Evolutionary conservation across 2,113 vertebrate species (phyloP).

Genomic region (Bos taurus): DNA sequence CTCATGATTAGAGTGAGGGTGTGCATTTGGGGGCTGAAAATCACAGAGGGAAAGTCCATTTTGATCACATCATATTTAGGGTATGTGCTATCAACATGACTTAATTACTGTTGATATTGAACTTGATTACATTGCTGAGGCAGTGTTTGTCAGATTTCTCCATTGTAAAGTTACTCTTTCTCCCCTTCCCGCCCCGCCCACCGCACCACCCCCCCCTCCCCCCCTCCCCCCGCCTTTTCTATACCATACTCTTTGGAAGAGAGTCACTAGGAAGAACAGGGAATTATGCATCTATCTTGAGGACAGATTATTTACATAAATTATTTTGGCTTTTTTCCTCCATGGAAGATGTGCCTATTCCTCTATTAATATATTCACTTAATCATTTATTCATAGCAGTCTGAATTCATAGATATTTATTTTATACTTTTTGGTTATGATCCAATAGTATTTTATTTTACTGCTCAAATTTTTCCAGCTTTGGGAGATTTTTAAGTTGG

Average conservation of each 20-base stretch:
- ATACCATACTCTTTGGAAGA: background rate
- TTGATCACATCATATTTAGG: background rate
- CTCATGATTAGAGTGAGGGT: background rate
- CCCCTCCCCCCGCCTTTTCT: background rate
- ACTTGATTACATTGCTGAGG: background rate
- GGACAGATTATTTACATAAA: background rate
- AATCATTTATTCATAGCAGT: background rate
- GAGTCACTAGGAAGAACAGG: background rate
- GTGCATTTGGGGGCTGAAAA: background rate
- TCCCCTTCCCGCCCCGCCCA: no score
- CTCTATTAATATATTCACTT: background rate
- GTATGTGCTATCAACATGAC: background rate
- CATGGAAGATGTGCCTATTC: background rate
- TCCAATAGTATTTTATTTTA: background rate
- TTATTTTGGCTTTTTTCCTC: background rate
- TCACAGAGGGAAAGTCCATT: background rate
- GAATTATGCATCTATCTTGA: background rate
- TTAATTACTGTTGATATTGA: background rate
- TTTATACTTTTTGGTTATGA: background rate
- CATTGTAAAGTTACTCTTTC: background rate
- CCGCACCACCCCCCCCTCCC: background rate
- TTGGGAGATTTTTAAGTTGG: background rate
- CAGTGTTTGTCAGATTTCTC: background rate
- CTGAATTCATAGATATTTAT: background rate
- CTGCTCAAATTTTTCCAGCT: background rate